Base-by-base conservation (phyloP, 2,797 vertebrate genomes). In the Scomberomorus guttatus region DNA sequence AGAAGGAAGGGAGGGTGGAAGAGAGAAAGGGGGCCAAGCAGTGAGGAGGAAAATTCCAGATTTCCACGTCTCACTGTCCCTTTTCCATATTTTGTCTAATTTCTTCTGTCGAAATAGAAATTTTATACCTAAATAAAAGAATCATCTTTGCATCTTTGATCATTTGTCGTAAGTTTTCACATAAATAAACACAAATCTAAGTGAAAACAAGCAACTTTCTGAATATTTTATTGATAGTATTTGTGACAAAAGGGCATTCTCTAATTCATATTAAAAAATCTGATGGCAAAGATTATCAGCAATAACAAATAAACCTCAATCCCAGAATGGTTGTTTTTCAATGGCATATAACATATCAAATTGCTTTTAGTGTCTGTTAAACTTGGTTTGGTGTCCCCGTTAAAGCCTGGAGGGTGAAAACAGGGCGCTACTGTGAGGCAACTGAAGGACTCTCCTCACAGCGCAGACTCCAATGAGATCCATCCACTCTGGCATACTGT, bases 361-460 rank as follows among this genome's bases (percentile, higher is more conserved):
- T 59, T 58, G 29, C 13, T 56, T 51, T 62, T 42, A 32, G 46
- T 29, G 54, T 34, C 12, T 25, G 24, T 79, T 80, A 66, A 75
- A 65, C 27, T 63, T 91, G 94, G 94, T 96, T 95, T 94, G 67
- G 63, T 82, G 73, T 86, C 58, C 71, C 39, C 0, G n/a, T 75
- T 81, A 39, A 75, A 83, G 54, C 32, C 71, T 29, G 58, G 15
- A 73, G 60, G 85, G 63, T 62, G 80, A 79, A 83, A 77, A 85
- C 80, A 79, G 80, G 72, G 59, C 4, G 48, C 79, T 68, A 59
- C 72, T 75, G 62, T 74, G 79, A 80, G 76, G 61, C 73, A 37
- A 14, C 85, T 91, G 81, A 90, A 92, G 85, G 83, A 76, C 89
- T 55, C 86, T 79, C 75, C 59, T 79, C 80, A 72, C 27, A 51